Conservation (phyloP, 2,888 invertebrate species). For the Halocaridina rubra region DNA sequence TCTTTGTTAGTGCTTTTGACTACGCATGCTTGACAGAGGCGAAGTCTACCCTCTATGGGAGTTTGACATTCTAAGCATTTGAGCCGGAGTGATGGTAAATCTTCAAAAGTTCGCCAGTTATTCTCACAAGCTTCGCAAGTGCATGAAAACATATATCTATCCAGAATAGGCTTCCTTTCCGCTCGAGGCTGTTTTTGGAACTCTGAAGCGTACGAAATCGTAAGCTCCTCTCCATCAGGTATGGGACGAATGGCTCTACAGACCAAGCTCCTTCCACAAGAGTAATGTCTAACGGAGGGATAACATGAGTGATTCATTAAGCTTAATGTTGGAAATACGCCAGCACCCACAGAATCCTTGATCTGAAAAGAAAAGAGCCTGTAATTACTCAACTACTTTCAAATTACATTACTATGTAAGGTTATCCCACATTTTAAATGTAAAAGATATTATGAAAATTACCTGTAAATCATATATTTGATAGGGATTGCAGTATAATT, state of each 20-base stretch:
- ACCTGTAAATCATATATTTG: neutral
- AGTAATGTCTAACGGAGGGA: neutral
- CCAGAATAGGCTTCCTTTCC: neutral
- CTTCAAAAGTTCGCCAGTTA: neutral
- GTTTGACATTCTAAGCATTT: neutral
- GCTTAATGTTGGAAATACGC: neutral
- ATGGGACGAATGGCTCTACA: neutral
- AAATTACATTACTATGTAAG: no score
- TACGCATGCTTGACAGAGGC: neutral
- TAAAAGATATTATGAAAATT: neutral
- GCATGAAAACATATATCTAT: neutral
- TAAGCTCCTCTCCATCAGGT: neutral
- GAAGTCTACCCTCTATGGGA: neutral
- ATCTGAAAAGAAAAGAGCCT: neutral
- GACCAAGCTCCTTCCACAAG: neutral
- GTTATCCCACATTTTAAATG: no score
- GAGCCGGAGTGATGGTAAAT: neutral
- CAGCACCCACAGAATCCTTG: neutral
- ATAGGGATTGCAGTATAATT: neutral
- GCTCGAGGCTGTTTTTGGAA: neutral
- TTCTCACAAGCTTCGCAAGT: neutral
- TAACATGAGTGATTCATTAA: slow-evolving; percentile 1
- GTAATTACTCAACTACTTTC: no score
- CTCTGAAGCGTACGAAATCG: neutral
- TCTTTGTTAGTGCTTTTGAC: neutral